A percentile compares a stretch with the other conserved stretches of the same genome.
phyloP scores from a whole-genome alignment of 2,888 invertebrate genomes.

The Germaria angustata region DNA sequence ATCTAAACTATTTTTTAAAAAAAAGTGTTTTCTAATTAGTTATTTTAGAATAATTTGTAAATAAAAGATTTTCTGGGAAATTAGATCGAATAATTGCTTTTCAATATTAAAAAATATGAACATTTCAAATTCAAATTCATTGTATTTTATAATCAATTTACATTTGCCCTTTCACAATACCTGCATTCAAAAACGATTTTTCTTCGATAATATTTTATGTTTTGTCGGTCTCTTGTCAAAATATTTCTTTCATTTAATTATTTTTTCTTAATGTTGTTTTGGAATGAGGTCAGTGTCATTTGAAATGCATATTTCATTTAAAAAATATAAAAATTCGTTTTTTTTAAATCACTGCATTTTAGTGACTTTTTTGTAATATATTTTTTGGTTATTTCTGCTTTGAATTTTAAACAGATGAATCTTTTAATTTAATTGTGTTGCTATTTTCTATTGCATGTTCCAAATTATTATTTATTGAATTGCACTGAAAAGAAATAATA shows the following conservation, averaged over 20 bases:
- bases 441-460: background rate
- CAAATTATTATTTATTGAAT: background rate
- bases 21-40: too few relatives aligned
- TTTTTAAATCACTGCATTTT: constrained; percentile 11
- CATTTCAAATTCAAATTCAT: too few relatives aligned
- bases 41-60: too few relatives aligned
- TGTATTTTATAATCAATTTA: too few relatives aligned
- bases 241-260: background rate
- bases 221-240: too few relatives aligned
- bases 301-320: constrained; percentile 49
- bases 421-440: background rate
- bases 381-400: constrained; percentile 3
- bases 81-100: too few relatives aligned
- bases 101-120: too few relatives aligned
- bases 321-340: constrained; percentile 20
- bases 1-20: too few relatives aligned
- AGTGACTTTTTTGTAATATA: constrained; percentile 37
- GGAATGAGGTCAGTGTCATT: constrained; percentile 69
- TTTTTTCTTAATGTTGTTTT: constrained; percentile 7
- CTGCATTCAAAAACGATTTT: constrained; percentile 1
- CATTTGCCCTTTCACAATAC: background rate
- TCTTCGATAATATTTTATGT: constrained; percentile 10
- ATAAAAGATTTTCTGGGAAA: too few relatives aligned
- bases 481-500: background rate
- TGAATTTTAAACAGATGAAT: background rate